Percentiles rank a stretch among this genome's conserved stretches.
These are phyloP conservation scores for Theodoxus fluviatilis DNA, from an alignment of 2,888 invertebrate genomes.

Conservation along the genomic window DNA sequence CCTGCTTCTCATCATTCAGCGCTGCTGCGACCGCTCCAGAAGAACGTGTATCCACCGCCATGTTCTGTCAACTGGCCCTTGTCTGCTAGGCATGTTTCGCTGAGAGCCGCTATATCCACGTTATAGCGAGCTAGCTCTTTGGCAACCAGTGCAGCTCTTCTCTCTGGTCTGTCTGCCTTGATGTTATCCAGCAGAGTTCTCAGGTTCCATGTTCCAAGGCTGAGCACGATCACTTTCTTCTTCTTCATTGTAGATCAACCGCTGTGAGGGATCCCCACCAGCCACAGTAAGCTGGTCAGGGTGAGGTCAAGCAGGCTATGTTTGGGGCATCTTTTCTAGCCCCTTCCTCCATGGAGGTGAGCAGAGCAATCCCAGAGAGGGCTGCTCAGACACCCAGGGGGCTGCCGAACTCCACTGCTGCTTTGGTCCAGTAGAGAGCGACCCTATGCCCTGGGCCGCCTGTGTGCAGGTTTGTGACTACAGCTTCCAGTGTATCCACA, in stretches of 20 bases:
- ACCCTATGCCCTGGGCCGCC: too few species aligned
- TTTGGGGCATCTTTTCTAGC: conserved; percentile 10
- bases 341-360: background rate
- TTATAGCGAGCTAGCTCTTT: conserved; percentile 12
- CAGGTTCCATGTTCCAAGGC: conserved; percentile 6
- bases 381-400: too few species aligned
- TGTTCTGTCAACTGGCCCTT: conserved; percentile 5
- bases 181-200: background rate
- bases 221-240: background rate
- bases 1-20: background rate
- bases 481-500: too few species aligned
- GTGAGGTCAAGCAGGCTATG: background rate
- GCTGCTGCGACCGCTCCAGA: background rate
- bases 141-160: conserved; percentile 19
- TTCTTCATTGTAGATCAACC: background rate
- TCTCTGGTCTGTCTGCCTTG: conserved; percentile 9
- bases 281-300: background rate
- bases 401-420: too few species aligned
- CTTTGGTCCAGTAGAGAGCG: too few species aligned
- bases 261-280: background rate
- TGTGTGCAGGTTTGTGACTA: too few species aligned
- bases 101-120: conserved; percentile 14
- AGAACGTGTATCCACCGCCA: conserved; percentile 18
- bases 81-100: conserved; percentile 4
- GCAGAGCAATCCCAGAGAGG: too few species aligned